Conservation (phyloP, 2,888 invertebrate species). For the Noctua pronuba region DNA sequence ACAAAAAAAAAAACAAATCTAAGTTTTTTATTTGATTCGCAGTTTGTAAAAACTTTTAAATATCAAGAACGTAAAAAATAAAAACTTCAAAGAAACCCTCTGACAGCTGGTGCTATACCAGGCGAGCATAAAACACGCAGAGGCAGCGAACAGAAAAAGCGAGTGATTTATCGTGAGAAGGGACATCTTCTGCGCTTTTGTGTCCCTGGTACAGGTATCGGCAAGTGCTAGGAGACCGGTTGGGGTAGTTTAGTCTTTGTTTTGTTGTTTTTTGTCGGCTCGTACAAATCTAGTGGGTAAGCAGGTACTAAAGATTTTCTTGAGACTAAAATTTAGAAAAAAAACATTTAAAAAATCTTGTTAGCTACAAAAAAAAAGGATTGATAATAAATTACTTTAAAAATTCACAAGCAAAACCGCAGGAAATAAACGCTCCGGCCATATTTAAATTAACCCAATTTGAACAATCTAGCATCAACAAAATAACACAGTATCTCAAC, state of each 20-base stretch:
- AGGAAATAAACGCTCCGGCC: constrained; percentile 14
- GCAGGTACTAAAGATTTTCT: not conserved
- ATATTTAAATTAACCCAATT: constrained; percentile 53
- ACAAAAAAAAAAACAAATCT: not conserved
- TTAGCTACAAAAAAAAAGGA: not conserved
- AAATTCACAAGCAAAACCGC: constrained; percentile 19
- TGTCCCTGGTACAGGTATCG: constrained; percentile 77
- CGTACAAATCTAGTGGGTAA: not conserved
- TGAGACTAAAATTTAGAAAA: not conserved
- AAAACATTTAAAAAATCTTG: not conserved
- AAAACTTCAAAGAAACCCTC: constrained; percentile 62
- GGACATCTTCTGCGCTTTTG: constrained; percentile 82
- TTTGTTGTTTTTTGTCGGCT: constrained; percentile 8
- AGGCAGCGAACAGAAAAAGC: constrained; percentile 80
- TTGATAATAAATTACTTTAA: constrained; percentile 20
- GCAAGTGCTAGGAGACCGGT: constrained; percentile 65
- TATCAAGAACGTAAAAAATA: constrained; percentile 19
- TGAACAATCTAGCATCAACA: constrained; percentile 51
- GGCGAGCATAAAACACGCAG: constrained; percentile 83
- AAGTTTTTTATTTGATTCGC: constrained; percentile 9
- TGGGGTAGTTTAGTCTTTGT: constrained; percentile 27
- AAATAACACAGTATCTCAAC: constrained; percentile 58
- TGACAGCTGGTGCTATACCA: constrained; percentile 74
- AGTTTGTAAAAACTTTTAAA: constrained; percentile 24
- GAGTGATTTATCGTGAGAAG: constrained; percentile 87